Conservation (phyloP, 2,797 vertebrate species). For the Melopsittacus undulatus region DNA sequence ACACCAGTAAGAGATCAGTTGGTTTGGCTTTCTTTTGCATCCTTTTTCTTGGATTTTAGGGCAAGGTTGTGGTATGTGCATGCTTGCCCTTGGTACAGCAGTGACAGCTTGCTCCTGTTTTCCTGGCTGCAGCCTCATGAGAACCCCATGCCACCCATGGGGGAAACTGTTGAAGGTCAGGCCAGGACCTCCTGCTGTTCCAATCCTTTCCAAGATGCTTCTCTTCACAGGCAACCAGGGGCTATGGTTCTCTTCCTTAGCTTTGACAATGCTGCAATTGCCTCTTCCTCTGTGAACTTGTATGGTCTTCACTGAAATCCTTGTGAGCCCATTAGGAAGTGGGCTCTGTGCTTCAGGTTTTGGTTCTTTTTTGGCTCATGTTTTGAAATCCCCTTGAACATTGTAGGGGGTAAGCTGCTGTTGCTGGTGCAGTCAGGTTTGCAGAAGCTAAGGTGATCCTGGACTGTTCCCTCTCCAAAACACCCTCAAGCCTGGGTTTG, state of each 20-base stretch:
- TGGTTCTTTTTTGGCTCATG: neutral
- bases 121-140: neutral
- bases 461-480: neutral
- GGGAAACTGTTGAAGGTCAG: neutral
- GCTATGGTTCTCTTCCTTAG: neutral
- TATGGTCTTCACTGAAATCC: neutral
- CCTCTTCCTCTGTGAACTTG: neutral
- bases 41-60: neutral
- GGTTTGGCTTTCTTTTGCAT: neutral
- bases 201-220: neutral
- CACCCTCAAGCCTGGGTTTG: neutral
- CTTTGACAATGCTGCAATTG: neutral
- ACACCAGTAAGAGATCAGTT: rapidly evolving
- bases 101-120: neutral
- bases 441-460: neutral
- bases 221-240: neutral
- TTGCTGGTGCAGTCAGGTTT: neutral
- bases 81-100: neutral
- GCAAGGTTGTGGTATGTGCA: neutral
- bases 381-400: neutral
- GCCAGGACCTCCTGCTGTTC: neutral
- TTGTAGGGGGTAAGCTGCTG: neutral
- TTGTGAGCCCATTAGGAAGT: neutral
- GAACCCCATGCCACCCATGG: neutral
- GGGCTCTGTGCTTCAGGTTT: neutral